Percentiles rank a stretch among this genome's conserved stretches.
Evolutionary conservation across 2,888 invertebrate genomes (phyloP).

Genomic region (Falcaria lacertinaria): DNA sequence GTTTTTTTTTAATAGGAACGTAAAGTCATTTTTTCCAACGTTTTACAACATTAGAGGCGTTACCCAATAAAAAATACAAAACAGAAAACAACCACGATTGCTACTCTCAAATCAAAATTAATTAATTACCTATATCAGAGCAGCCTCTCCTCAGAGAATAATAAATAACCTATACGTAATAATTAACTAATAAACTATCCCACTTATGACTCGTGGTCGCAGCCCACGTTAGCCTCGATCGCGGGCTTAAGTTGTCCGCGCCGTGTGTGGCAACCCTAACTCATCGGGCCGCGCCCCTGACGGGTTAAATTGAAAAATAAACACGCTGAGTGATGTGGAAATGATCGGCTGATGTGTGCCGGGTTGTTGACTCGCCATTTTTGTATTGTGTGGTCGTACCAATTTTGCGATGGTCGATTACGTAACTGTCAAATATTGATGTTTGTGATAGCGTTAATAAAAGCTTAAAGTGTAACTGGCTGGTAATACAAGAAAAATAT

Average conservation of each 20-base stretch:
- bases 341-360: conserved; percentile 39
- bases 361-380: conserved; percentile 55
- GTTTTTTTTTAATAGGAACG: too few species aligned
- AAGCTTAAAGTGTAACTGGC: too few species aligned
- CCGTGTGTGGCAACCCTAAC: conserved; percentile 76
- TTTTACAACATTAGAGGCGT: neutral
- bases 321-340: conserved; percentile 68
- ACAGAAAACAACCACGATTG: neutral
- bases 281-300: conserved; percentile 58
- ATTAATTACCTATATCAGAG: neutral
- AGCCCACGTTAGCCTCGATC: neutral
- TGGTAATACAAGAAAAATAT: too few species aligned
- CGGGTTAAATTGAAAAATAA: conserved; percentile 77
- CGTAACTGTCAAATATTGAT: conserved; percentile 3
- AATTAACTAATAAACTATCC: conserved; percentile 24
- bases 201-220: conserved; percentile 1
- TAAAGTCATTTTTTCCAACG: neutral
- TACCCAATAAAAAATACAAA: neutral
- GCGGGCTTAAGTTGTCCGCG: conserved; percentile 61
- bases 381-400: conserved; percentile 5
- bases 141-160: neutral
- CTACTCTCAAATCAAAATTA: neutral
- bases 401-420: conserved; percentile 22
- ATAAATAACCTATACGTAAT: conserved; percentile 15
- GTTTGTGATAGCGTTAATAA: too few species aligned